Percentiles rank a stretch among this genome's conserved stretches.
phyloP scores from a whole-genome alignment of 2,888 invertebrate genomes.

The Drosophila cyrtoloma region DNA sequence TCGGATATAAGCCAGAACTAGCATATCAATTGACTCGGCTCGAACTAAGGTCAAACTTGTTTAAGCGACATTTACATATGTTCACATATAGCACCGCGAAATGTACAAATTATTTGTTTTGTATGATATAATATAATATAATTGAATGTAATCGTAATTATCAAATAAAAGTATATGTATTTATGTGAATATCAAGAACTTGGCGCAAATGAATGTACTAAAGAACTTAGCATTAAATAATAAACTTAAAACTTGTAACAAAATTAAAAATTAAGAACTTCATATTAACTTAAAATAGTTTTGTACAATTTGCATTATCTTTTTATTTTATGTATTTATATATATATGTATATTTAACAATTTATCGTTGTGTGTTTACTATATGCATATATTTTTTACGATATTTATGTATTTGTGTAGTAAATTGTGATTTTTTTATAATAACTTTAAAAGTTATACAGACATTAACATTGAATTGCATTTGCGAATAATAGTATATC shows the following conservation, averaged over 20 bases:
- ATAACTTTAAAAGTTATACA: constrained; percentile 77
- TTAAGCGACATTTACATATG: constrained; percentile 57
- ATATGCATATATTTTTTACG: constrained; percentile 43
- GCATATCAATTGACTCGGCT: constrained; percentile 53
- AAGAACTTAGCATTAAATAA: constrained; percentile 62
- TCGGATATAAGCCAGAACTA: constrained; percentile 52
- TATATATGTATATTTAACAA: constrained; percentile 63
- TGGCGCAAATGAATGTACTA: constrained; percentile 39
- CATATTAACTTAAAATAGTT: constrained; percentile 63
- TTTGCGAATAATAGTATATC: constrained; percentile 45
- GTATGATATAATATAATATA: constrained; percentile 9
- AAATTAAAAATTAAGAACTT: constrained; percentile 57
- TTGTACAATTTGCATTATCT: constrained; percentile 73
- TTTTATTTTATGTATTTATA: constrained; percentile 28
- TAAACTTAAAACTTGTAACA: constrained; percentile 66
- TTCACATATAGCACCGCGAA: constrained; percentile 79
- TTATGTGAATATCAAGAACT: constrained; percentile 20
- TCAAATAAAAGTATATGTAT: constrained; percentile 16
- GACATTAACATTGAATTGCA: constrained; percentile 68
- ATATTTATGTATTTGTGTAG: constrained; percentile 47
- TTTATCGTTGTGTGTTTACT: constrained; percentile 64
- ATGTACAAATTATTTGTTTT: constrained; percentile 68
- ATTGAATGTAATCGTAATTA: constrained; percentile 34
- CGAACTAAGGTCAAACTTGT: constrained; percentile 43
- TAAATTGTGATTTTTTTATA: constrained; percentile 35